These are phyloP conservation scores for Lasiurus cinereus DNA, from an alignment of 2,113 vertebrate genomes.

Conservation along the genomic window DNA sequence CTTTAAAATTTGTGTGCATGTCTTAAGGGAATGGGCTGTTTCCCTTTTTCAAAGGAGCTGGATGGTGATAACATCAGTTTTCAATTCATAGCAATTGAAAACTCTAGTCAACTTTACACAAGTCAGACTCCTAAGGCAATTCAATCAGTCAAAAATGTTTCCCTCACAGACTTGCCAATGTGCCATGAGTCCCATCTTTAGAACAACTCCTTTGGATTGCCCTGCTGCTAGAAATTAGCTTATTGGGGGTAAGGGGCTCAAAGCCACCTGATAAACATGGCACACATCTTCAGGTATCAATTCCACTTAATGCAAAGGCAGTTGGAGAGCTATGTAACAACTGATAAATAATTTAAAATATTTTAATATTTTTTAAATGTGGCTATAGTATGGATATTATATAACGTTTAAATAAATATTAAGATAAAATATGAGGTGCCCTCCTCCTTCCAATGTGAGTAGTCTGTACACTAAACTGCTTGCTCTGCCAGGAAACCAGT, in stretches of 20 bases:
- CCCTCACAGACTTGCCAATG: background rate
- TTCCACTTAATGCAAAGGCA: background rate
- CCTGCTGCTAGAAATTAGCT: background rate
- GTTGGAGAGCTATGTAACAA: background rate
- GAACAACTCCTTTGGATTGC: background rate
- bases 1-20: background rate
- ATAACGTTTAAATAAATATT: conserved; percentile 39
- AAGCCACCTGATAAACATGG: background rate
- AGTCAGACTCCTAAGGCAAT: background rate
- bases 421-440: background rate
- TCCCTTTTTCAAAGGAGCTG: background rate
- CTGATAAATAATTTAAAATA: background rate
- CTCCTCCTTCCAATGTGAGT: no score
- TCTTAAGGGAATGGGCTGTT: background rate
- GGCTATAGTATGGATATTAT: background rate
- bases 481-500: background rate
- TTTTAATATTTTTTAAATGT: background rate
- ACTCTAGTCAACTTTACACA: background rate
- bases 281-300: background rate
- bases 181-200: background rate
- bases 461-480: background rate
- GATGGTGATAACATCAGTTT: background rate
- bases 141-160: background rate
- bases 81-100: no score
- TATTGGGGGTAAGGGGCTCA: background rate